Evolutionary conservation across 2,888 invertebrate genomes (phyloP).

Genomic region (Brachynemurus nebulosus): DNA sequence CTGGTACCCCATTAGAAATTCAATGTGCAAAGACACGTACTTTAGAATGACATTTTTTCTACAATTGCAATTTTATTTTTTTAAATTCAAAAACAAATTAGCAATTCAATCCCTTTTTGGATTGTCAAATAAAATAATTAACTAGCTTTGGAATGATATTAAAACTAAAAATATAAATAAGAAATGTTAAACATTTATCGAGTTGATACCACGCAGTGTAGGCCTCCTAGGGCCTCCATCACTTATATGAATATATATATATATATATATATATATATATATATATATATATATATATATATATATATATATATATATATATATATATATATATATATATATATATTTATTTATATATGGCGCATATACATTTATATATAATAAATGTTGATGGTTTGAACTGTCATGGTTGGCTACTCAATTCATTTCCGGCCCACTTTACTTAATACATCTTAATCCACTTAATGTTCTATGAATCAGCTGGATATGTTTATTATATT

Average conservation of each 20-base stretch:
- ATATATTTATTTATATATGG: not conserved
- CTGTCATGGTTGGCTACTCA: not conserved
- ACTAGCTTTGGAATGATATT: no score
- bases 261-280: not conserved
- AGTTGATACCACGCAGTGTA: constrained; percentile 1
- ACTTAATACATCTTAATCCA: constrained; percentile 1
- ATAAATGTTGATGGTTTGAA: not conserved
- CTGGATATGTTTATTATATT: not conserved
- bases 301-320: constrained; percentile 3
- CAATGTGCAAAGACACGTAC: no score
- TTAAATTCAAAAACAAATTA: no score
- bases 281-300: not conserved
- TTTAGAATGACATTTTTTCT: no score
- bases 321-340: not conserved
- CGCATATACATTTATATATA: not conserved
- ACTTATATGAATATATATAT: not conserved
- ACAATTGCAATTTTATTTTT: no score
- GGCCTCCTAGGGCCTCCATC: not conserved
- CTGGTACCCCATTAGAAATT: no score
- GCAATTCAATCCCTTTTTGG: no score
- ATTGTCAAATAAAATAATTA: no score
- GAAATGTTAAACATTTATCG: no score
- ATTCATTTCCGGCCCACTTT: constrained; percentile 1
- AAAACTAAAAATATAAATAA: no score
- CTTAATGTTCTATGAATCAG: not conserved